phyloP scores from a whole-genome alignment of 2,113 vertebrate species.

The Alligator mississippiensis region DNA sequence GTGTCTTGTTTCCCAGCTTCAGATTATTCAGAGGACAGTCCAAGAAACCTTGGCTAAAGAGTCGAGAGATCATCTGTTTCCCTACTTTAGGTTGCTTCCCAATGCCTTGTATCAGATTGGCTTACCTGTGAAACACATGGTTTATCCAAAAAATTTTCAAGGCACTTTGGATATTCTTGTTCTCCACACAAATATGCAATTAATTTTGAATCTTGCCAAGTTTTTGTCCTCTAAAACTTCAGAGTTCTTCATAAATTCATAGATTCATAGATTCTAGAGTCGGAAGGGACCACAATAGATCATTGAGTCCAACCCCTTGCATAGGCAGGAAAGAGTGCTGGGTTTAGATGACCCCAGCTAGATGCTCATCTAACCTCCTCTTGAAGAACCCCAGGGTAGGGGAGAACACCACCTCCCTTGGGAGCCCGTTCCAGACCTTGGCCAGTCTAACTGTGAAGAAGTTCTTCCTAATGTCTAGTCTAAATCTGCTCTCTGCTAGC shows the following conservation, averaged over 20 bases:
- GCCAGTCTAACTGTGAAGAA: too few relatives aligned
- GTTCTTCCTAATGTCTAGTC: too few relatives aligned
- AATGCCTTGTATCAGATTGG: neutral
- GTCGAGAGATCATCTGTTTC: neutral
- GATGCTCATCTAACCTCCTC: too few relatives aligned
- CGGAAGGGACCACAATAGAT: too few relatives aligned
- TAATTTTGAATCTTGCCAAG: neutral
- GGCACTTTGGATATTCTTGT: neutral
- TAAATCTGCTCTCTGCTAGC: too few relatives aligned
- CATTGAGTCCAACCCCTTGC: too few relatives aligned
- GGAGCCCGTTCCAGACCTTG: too few relatives aligned
- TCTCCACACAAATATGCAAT: neutral
- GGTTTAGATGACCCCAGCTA: too few relatives aligned
- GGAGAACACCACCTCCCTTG: too few relatives aligned
- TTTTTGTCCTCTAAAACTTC: neutral
- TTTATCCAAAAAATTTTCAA: neutral
- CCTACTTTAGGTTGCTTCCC: neutral
- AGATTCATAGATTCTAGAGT: too few relatives aligned
- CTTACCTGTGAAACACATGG: neutral
- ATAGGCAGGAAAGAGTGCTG: too few relatives aligned
- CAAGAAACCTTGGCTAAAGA: neutral
- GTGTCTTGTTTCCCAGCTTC: neutral
- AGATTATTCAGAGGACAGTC: neutral
- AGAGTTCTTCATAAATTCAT: neutral
- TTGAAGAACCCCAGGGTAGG: too few relatives aligned